Conservation (phyloP, 2,888 invertebrate genomes). For the Chaetogeoica ovagalla region DNA sequence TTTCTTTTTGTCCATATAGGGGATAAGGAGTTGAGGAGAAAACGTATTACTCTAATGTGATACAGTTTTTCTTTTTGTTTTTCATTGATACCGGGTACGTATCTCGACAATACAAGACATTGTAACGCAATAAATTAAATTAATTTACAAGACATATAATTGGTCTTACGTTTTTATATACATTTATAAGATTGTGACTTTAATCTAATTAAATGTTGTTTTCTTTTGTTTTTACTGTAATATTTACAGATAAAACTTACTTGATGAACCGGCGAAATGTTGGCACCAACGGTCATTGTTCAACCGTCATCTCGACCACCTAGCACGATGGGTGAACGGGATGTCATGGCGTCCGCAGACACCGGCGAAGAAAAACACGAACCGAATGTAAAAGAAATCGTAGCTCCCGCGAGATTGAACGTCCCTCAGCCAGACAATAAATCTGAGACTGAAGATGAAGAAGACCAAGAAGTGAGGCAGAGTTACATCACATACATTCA, state of each 20-base stretch:
- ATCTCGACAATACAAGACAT: no score
- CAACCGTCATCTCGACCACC: conserved; percentile 55
- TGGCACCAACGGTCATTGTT: conserved; percentile 55
- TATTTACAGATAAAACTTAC: background rate
- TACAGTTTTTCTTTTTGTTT: background rate
- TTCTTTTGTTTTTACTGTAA: background rate
- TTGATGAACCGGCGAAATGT: conserved; percentile 52
- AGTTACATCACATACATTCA: background rate
- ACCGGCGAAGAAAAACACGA: conserved; percentile 50
- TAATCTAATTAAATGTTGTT: background rate
- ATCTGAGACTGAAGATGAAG: conserved; percentile 54
- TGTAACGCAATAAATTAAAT: no score
- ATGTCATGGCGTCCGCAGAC: conserved; percentile 12
- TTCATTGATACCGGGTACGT: background rate
- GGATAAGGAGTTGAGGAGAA: background rate
- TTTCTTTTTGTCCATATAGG: background rate
- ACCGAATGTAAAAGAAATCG: conserved; percentile 40
- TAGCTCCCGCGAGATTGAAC: conserved; percentile 31
- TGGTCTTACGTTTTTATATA: no score
- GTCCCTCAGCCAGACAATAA: conserved; percentile 44
- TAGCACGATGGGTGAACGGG: conserved; percentile 50
- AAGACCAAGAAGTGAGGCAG: conserved; percentile 50
- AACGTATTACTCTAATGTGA: background rate
- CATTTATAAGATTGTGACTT: no score
- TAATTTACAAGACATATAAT: no score